A percentile compares a stretch with the other conserved stretches of the same genome.
Evolutionary conservation across 2,797 vertebrate species (phyloP).

Genomic region (Manis javanica): DNA sequence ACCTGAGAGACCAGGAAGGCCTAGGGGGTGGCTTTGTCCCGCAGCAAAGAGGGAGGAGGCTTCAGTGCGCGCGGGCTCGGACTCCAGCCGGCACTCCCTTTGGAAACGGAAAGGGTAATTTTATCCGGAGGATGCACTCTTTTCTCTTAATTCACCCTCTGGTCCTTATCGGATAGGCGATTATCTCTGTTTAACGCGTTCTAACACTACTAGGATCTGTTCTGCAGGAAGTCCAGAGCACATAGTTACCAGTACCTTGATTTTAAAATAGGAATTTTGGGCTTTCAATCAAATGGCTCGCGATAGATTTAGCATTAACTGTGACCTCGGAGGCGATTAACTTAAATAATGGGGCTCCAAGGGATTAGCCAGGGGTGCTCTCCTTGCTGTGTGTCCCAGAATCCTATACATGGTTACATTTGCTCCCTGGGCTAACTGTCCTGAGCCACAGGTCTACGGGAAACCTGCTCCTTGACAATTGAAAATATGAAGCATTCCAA

Average conservation of each 20-base stretch:
- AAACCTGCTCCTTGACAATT: slow-evolving; percentile 30
- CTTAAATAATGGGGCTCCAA: not conserved
- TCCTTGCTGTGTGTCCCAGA: not conserved
- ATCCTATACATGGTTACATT: slow-evolving; percentile 31
- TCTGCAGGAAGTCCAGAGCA: not conserved
- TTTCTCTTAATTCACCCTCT: not conserved
- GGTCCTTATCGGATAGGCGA: not conserved
- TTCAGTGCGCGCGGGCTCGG: accelerated
- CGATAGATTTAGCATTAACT: not conserved
- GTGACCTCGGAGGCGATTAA: not conserved
- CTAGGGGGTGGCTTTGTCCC: accelerated
- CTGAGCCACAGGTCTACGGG: not conserved
- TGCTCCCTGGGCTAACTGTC: not conserved
- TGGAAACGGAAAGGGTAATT: not conserved
- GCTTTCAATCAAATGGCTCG: not conserved
- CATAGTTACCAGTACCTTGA: not conserved
- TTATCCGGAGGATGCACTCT: not conserved
- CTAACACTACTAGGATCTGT: not conserved
- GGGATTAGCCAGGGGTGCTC: not conserved
- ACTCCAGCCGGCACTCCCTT: not conserved
- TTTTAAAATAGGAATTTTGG: not conserved
- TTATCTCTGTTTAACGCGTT: not conserved
- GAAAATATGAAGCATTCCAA: slow-evolving; percentile 44
- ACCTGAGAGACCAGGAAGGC: accelerated
- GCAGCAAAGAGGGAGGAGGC: not conserved